Evolutionary conservation across 2,888 invertebrate genomes (phyloP).

Genomic region (Meloe dianella): DNA sequence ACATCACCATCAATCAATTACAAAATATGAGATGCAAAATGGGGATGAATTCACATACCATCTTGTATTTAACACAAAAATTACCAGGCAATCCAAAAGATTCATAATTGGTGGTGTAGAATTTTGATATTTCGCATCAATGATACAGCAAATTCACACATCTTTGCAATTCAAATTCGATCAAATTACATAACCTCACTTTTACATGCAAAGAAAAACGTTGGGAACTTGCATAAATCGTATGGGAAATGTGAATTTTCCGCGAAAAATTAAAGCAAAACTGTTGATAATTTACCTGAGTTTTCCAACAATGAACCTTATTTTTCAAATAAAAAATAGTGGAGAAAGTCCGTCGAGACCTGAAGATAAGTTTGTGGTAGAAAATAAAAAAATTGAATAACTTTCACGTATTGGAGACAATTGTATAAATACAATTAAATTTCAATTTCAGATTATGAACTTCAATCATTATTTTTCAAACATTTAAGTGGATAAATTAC

Average conservation of each 20-base stretch:
- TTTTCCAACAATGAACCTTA: background rate
- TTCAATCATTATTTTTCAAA: background rate
- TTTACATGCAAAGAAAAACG: background rate
- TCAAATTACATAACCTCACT: conserved; percentile 15
- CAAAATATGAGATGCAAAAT: background rate
- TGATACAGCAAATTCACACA: background rate
- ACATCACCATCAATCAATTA: background rate
- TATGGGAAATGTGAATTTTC: background rate
- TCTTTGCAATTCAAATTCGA: background rate
- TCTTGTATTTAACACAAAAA: conserved; percentile 6
- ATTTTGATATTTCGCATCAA: background rate
- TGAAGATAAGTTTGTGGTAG: background rate
- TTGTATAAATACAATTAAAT: background rate
- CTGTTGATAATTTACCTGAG: background rate
- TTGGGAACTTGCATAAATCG: background rate
- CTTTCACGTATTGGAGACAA: conserved; percentile 5
- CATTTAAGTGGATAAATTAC: background rate
- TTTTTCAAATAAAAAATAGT: background rate
- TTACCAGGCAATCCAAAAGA: conserved; percentile 10
- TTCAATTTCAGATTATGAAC: background rate
- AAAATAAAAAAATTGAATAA: background rate
- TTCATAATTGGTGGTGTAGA: background rate
- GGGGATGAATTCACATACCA: conserved; percentile 5
- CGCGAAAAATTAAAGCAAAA: background rate
- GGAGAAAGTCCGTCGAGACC: background rate